Evolutionary conservation across 2,113 vertebrate genomes (phyloP).

Genomic region (Anolis sagrei): DNA sequence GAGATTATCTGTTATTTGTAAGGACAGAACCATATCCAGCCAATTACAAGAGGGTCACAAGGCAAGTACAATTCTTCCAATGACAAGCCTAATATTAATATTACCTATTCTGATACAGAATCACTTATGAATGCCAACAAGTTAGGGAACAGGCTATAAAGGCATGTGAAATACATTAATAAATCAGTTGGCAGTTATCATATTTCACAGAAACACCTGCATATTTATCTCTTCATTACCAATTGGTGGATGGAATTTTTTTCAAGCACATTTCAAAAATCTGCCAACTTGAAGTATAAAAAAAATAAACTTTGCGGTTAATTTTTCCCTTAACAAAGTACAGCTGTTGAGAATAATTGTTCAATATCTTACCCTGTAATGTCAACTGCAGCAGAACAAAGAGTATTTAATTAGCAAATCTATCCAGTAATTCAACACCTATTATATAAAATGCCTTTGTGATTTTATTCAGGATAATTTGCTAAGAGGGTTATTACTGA

Average conservation of each 20-base stretch:
- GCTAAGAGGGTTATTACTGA: conserved; percentile 98
- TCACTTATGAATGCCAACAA: conserved; percentile 75
- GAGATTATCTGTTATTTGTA: background rate
- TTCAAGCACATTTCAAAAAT: conserved; percentile 85
- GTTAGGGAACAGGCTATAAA: conserved; percentile 76
- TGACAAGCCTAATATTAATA: conserved; percentile 73
- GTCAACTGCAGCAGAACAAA: conserved; percentile 90
- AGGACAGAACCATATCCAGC: conserved; percentile 52
- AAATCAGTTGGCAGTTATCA: conserved; percentile 82
- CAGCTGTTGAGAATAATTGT: conserved; percentile 89
- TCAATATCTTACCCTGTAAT: conserved; percentile 89
- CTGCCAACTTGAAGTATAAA: conserved; percentile 82
- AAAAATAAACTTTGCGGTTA: conserved; percentile 85
- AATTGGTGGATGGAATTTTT: conserved; percentile 83
- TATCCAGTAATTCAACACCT: conserved; percentile 95
- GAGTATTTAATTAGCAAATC: conserved; percentile 95
- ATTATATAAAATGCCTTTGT: conserved; percentile 94
- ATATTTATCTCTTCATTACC: conserved; percentile 85
- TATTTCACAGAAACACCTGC: conserved; percentile 86
- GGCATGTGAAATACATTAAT: conserved; percentile 82
- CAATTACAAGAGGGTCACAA: conserved; percentile 69
- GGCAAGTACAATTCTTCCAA: conserved; percentile 61
- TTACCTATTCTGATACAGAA: conserved; percentile 75
- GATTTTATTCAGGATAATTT: conserved; percentile 99
- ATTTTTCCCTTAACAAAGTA: conserved; percentile 88